phyloP scores from a whole-genome alignment of 2,113 vertebrate species.

The Hemiprocne comata region DNA sequence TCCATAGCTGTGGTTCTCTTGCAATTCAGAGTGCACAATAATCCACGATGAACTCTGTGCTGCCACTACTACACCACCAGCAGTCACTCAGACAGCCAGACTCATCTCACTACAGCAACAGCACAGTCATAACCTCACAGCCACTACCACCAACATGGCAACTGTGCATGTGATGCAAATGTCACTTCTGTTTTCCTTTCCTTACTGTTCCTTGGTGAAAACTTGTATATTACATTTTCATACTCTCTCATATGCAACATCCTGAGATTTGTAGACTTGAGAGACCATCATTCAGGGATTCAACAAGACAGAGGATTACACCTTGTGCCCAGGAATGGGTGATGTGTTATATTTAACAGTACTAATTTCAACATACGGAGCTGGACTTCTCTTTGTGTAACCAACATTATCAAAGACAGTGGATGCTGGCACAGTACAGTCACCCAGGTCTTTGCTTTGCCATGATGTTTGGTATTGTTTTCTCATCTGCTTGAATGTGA shows the following conservation, averaged over 20 bases:
- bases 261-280: neutral
- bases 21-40: neutral
- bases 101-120: neutral
- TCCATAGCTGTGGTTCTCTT: neutral
- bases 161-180: neutral
- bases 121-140: neutral
- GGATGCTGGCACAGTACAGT: neutral
- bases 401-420: neutral
- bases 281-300: neutral
- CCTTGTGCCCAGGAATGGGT: neutral
- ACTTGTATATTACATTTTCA: neutral
- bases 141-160: neutral
- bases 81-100: neutral
- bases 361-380: neutral
- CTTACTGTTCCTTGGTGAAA: neutral
- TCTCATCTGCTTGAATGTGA: neutral
- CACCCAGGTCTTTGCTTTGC: neutral
- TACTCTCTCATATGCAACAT: neutral
- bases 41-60: neutral
- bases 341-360: accelerated
- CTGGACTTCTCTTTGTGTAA: neutral
- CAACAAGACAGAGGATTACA: neutral
- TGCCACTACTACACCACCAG: neutral
- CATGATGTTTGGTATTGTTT: neutral
- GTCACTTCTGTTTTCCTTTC: neutral